Evolutionary conservation across 2,113 vertebrate genomes (phyloP).

Genomic region (Daboia siamensis): DNA sequence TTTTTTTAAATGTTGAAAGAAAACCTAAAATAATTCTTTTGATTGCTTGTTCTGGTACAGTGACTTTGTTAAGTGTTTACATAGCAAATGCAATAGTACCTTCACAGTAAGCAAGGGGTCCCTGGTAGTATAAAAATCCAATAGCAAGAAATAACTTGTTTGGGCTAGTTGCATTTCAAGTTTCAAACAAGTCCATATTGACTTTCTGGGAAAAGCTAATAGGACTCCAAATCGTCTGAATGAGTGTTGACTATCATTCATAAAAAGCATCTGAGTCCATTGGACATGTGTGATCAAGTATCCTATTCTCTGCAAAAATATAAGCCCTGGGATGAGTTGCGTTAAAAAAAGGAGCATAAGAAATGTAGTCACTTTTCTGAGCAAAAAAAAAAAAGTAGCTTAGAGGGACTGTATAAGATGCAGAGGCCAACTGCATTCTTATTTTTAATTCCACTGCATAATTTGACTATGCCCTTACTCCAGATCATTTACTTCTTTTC

Average conservation of each 20-base stretch:
- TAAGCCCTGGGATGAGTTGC: not conserved
- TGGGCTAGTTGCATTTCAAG: slow-evolving; percentile 15
- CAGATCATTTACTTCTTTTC: not conserved
- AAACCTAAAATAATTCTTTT: slow-evolving; percentile 14
- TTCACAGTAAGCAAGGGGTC: not conserved
- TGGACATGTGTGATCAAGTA: not conserved
- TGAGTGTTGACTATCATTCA: slow-evolving; percentile 22
- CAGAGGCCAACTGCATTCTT: not conserved
- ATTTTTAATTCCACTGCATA: not conserved
- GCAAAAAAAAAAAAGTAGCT: not conserved
- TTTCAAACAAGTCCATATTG: not conserved
- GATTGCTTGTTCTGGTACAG: not conserved
- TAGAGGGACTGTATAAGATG: not conserved
- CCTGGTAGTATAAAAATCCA: not conserved
- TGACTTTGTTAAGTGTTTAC: slow-evolving; percentile 16
- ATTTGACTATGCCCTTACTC: not conserved
- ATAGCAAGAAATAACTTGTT: slow-evolving; percentile 1
- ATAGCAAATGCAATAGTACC: not conserved
- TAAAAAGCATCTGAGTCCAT: slow-evolving; percentile 21
- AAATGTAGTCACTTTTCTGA: not conserved
- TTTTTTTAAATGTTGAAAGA: slow-evolving; percentile 2
- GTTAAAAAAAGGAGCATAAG: not conserved
- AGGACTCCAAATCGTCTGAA: slow-evolving; percentile 16
- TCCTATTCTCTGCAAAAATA: not conserved
- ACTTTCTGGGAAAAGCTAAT: slow-evolving; percentile 31